A percentile compares a stretch with the other conserved stretches of the same genome.
These are phyloP conservation scores for Drosophila kanekoi DNA, from an alignment of 2,888 invertebrate species.

Conservation along the genomic window DNA sequence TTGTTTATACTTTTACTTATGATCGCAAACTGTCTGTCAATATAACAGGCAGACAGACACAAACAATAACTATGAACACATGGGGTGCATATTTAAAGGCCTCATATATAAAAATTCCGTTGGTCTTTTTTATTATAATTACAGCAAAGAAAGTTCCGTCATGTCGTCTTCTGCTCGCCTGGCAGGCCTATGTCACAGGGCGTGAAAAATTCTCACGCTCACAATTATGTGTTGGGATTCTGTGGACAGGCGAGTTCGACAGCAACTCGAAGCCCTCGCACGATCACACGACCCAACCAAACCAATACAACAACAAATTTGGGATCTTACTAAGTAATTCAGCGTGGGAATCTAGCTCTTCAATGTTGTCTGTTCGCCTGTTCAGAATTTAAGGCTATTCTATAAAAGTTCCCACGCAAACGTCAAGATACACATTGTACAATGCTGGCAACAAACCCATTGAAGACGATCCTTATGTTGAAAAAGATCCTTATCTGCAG, in stretches of 20 bases:
- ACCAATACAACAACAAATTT: conserved; percentile 4
- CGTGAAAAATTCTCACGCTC: conserved; percentile 70
- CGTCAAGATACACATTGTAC: conserved; percentile 35
- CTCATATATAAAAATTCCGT: neutral
- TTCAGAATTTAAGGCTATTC: conserved; percentile 38
- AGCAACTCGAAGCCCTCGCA: conserved; percentile 24
- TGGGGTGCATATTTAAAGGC: neutral
- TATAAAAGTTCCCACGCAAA: conserved; percentile 61
- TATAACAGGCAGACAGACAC: conserved; percentile 51
- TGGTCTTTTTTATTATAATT: neutral
- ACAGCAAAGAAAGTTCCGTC: neutral
- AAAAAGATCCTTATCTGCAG: conserved; percentile 38
- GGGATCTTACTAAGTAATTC: conserved; percentile 17
- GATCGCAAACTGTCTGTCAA: conserved; percentile 73
- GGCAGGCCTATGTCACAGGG: conserved; percentile 25
- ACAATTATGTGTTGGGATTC: conserved; percentile 9
- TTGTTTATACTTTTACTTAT: conserved; percentile 42
- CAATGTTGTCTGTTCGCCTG: conserved; percentile 60
- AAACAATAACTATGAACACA: neutral
- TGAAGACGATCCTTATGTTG: too few relatives aligned
- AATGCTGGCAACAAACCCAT: neutral
- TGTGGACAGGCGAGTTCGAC: conserved; percentile 51
- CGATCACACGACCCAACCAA: conserved; percentile 3
- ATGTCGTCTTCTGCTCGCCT: conserved; percentile 58
- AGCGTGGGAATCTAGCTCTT: conserved; percentile 42